These are phyloP conservation scores for Nematostella vectensis DNA, from an alignment of 92 coral and sea anemone genomes.

Conservation along the genomic window DNA sequence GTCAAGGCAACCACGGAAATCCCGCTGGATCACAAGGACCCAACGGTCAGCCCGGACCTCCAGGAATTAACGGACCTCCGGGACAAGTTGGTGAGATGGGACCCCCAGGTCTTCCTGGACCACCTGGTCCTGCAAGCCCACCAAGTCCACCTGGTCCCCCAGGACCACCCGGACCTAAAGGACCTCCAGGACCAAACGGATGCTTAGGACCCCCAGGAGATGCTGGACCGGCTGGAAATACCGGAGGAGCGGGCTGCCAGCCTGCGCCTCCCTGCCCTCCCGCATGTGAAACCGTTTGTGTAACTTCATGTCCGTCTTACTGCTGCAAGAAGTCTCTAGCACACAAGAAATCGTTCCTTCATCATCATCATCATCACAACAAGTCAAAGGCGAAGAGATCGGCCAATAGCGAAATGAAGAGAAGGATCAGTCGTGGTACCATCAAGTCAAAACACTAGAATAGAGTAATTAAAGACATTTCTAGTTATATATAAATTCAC, in stretches of 20 bases:
- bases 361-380: no score
- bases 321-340: constrained; percentile 41
- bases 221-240: constrained; percentile 61
- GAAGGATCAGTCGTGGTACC: constrained; percentile 1
- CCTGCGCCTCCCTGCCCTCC: constrained; percentile 46
- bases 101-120: constrained; percentile 52
- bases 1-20: constrained; percentile 31
- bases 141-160: constrained; percentile 65
- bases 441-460: constrained; percentile 10
- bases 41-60: constrained; percentile 30
- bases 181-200: constrained; percentile 82
- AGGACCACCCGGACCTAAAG: constrained; percentile 68
- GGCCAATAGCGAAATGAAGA: constrained; percentile 15
- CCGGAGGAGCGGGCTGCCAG: constrained; percentile 42
- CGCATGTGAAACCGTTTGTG: constrained; percentile 36
- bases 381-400: constrained; percentile 20
- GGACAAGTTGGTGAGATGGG: constrained; percentile 34
- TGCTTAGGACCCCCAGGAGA: constrained; percentile 85
- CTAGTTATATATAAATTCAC: no score
- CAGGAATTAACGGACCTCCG: constrained; percentile 21
- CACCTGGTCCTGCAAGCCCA: constrained; percentile 42
- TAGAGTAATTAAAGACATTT: neutral
- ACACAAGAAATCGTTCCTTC: constrained; percentile 26
- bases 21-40: constrained; percentile 53
- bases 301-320: constrained; percentile 24